Conservation (phyloP, 2,113 vertebrate species). For the Rhinoderma darwinii region DNA sequence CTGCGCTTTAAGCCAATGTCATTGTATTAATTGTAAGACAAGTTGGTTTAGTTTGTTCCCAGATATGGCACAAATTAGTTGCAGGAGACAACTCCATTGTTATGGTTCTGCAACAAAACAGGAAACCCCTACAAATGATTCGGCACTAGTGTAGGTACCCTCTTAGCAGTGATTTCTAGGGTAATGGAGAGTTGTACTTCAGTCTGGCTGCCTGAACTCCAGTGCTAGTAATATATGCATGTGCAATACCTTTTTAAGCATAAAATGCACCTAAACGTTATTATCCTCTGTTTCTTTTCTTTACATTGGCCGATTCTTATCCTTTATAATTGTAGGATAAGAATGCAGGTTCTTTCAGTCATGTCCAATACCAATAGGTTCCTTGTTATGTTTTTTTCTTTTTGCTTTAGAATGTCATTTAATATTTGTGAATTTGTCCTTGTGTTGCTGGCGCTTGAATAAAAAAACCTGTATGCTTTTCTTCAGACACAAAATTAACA, state of each 20-base stretch:
- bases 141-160: not conserved
- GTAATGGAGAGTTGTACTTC: no score
- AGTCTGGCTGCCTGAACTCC: not conserved
- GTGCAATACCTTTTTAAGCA: slow-evolving; percentile 51
- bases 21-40: not conserved
- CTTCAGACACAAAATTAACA: slow-evolving; percentile 98
- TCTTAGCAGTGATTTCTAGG: not conserved
- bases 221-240: slow-evolving; percentile 43
- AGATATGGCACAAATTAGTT: not conserved
- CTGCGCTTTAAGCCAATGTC: not conserved
- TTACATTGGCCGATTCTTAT: slow-evolving; percentile 54
- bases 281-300: slow-evolving; percentile 47
- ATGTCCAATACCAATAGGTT: slow-evolving; percentile 60
- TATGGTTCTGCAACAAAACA: not conserved
- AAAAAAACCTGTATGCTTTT: slow-evolving; percentile 89
- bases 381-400: slow-evolving; percentile 45
- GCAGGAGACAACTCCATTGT: not conserved
- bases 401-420: slow-evolving; percentile 62
- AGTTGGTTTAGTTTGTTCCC: not conserved
- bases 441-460: slow-evolving; percentile 85
- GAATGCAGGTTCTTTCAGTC: slow-evolving; percentile 38
- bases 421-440: slow-evolving; percentile 62
- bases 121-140: not conserved
- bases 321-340: slow-evolving; percentile 47
- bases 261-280: slow-evolving; percentile 28